Evolutionary conservation across 2,888 invertebrate genomes (phyloP).

Genomic region (Leptopilina myrica): DNA sequence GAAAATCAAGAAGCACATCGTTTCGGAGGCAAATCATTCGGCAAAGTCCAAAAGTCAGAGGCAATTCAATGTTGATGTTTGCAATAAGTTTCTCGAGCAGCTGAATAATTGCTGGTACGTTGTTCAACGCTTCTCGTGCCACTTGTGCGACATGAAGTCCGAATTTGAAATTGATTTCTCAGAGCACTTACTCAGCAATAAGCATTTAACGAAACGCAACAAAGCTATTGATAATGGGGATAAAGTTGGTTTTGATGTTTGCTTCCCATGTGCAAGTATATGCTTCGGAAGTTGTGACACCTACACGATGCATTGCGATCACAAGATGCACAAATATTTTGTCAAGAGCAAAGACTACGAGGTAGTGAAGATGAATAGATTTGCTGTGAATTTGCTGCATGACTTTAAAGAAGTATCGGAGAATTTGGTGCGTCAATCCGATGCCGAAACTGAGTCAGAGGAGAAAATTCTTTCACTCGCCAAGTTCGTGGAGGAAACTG

Average conservation of each 20-base stretch:
- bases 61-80: constrained; percentile 1
- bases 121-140: constrained; percentile 61
- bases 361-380: constrained; percentile 50
- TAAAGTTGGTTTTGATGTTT: constrained; percentile 52
- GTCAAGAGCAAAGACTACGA: constrained; percentile 57
- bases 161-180: constrained; percentile 58
- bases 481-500: constrained; percentile 55
- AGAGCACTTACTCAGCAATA: constrained; percentile 51
- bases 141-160: constrained; percentile 51
- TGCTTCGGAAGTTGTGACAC: constrained; percentile 57
- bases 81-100: constrained; percentile 35
- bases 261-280: constrained; percentile 63
- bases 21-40: constrained; percentile 37
- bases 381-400: constrained; percentile 50
- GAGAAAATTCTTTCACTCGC: constrained; percentile 51
- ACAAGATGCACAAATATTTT: constrained; percentile 61
- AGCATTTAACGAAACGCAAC: constrained; percentile 36
- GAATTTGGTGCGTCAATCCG: constrained; percentile 51
- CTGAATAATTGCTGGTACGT: constrained; percentile 57
- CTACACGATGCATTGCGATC: constrained; percentile 57
- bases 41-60: constrained; percentile 6
- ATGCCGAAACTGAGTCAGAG: constrained; percentile 48
- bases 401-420: constrained; percentile 52
- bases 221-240: background rate
- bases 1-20: constrained; percentile 41